phyloP scores from a whole-genome alignment of 2,888 invertebrate genomes.

The Stegophylla sp. region DNA sequence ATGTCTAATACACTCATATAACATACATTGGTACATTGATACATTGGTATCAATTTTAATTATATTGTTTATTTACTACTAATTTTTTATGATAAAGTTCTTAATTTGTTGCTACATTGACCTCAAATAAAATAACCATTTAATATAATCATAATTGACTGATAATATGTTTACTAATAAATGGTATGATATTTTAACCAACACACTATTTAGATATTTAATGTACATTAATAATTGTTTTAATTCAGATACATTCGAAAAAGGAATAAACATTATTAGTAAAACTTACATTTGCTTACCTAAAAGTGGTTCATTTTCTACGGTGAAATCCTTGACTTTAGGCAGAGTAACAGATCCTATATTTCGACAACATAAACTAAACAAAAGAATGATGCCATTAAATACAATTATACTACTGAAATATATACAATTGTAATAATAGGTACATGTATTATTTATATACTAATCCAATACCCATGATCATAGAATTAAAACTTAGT shows the following conservation, averaged over 20 bases:
- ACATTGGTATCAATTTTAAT: background rate
- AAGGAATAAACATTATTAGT: background rate
- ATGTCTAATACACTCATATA: background rate
- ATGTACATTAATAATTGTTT: constrained; percentile 11
- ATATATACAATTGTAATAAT: too few relatives aligned
- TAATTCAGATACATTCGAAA: background rate
- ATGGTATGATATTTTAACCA: background rate
- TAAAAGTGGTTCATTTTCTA: constrained; percentile 81
- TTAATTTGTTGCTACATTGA: constrained; percentile 26
- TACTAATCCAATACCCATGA: too few relatives aligned
- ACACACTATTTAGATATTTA: background rate
- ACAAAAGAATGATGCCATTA: too few relatives aligned
- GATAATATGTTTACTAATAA: constrained; percentile 22
- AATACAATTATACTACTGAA: constrained; percentile 60
- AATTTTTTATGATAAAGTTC: constrained; percentile 17
- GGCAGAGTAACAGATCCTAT: constrained; percentile 69
- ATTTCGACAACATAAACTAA: constrained; percentile 61
- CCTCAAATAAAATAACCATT: constrained; percentile 34
- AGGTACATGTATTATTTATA: too few relatives aligned
- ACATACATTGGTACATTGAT: background rate
- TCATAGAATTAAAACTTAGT: too few relatives aligned
- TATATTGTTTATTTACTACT: constrained; percentile 3
- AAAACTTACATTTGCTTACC: constrained; percentile 63
- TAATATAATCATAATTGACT: constrained; percentile 31
- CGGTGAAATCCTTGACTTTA: constrained; percentile 73